Evolutionary conservation across 2,888 invertebrate genomes (phyloP).

Genomic region (Lumbricus terrestris): DNA sequence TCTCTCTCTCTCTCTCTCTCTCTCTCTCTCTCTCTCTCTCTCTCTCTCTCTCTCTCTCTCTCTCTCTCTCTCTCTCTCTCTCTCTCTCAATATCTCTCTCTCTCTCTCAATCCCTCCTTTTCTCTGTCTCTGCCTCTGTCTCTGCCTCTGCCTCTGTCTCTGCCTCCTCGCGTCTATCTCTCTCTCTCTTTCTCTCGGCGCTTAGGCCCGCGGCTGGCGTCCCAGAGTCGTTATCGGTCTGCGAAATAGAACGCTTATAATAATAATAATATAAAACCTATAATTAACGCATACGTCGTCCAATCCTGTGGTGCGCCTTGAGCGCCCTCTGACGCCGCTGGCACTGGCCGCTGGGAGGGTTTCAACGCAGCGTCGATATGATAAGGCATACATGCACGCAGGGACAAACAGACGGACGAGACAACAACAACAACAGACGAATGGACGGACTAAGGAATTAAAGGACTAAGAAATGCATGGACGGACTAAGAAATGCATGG

Average conservation of each 20-base stretch:
- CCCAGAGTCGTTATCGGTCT: neutral
- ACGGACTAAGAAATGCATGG: too few relatives aligned
- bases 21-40: too few relatives aligned
- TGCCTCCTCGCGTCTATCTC: neutral
- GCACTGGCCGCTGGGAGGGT: neutral
- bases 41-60: too few relatives aligned
- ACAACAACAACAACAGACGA: neutral
- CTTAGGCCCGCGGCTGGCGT: neutral
- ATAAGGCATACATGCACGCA: neutral
- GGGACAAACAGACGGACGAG: neutral
- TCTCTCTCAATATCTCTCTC: too few relatives aligned
- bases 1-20: too few relatives aligned
- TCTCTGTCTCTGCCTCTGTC: too few relatives aligned
- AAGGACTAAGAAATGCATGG: too few relatives aligned
- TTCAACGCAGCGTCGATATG: neutral
- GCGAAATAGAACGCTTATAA: slow-evolving; percentile 3
- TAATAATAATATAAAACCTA: slow-evolving; percentile 3
- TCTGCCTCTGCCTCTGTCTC: neutral
- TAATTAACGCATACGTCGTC: neutral
- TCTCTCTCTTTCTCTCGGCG: neutral
- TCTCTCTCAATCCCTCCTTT: too few relatives aligned
- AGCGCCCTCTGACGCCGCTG: neutral
- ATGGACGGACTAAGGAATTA: neutral
- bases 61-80: too few relatives aligned
- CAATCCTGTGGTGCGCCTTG: neutral